Conservation (phyloP, 2,888 invertebrate species). For the Callyntrura sp. region DNA sequence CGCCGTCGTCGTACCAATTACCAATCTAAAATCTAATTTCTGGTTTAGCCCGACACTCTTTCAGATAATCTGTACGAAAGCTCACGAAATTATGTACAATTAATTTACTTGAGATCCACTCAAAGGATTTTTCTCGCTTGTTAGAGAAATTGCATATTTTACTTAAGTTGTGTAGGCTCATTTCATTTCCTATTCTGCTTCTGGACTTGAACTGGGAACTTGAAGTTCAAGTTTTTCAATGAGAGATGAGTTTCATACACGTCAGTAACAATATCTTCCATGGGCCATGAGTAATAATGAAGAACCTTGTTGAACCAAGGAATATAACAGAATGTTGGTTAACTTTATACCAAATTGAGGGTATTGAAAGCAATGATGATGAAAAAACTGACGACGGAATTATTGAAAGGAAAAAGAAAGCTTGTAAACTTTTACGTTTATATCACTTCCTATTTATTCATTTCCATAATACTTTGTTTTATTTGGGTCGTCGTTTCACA, state of each 20-base stretch:
- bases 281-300: background rate
- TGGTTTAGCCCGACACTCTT: no score
- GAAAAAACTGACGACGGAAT: background rate
- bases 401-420: background rate
- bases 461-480: background rate
- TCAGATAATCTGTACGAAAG: no score
- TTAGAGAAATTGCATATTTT: no score
- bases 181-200: slow-evolving; percentile 41
- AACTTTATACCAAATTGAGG: background rate
- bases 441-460: background rate
- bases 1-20: no score
- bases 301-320: background rate
- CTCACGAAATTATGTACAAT: no score
- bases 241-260: background rate
- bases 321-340: background rate
- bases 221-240: slow-evolving; percentile 47
- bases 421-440: slow-evolving; percentile 31
- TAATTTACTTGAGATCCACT: no score
- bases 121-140: no score
- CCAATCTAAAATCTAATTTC: no score
- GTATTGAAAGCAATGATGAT: slow-evolving; percentile 11
- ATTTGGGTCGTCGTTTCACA: background rate
- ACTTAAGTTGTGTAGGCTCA: no score
- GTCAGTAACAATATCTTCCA: background rate
- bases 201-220: slow-evolving; percentile 21